These are phyloP conservation scores for Gadus chalcogrammus DNA, from an alignment of 2,113 vertebrate species.

Conservation along the genomic window DNA sequence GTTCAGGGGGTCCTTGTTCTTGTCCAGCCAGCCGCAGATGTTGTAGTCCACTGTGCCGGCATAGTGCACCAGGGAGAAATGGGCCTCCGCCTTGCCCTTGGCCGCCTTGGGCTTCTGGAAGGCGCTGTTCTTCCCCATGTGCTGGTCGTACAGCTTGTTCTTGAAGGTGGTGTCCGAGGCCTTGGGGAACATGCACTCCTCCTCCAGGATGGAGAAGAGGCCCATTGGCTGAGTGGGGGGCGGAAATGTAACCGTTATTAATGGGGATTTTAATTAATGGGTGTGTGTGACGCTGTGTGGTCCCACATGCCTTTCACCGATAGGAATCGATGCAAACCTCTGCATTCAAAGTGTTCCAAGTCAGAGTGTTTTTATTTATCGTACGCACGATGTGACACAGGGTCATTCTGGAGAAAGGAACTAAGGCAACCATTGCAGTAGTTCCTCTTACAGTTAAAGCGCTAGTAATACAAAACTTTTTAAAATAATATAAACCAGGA, in stretches of 20 bases:
- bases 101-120: conserved; percentile 84
- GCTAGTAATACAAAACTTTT: no score
- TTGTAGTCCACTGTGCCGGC: conserved; percentile 83
- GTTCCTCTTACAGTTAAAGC: no score
- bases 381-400: no score
- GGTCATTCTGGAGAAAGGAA: no score
- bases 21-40: conserved; percentile 34
- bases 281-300: no score
- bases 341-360: no score
- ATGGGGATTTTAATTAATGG: no score
- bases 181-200: conserved; percentile 72
- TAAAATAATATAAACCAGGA: no score
- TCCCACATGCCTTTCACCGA: no score
- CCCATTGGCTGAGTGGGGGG: conserved; percentile 72
- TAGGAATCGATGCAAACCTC: no score
- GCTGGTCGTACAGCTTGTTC: conserved; percentile 67
- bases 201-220: conserved; percentile 52
- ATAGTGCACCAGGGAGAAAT: conserved; percentile 81
- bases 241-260: not conserved
- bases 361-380: no score
- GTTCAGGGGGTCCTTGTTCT: conserved; percentile 36
- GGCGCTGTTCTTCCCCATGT: conserved; percentile 79
- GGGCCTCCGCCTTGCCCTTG: conserved; percentile 81
- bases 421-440: no score
- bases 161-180: conserved; percentile 76